Conservation (phyloP, 2,113 vertebrate genomes). For the Excalfactoria chinensis region DNA sequence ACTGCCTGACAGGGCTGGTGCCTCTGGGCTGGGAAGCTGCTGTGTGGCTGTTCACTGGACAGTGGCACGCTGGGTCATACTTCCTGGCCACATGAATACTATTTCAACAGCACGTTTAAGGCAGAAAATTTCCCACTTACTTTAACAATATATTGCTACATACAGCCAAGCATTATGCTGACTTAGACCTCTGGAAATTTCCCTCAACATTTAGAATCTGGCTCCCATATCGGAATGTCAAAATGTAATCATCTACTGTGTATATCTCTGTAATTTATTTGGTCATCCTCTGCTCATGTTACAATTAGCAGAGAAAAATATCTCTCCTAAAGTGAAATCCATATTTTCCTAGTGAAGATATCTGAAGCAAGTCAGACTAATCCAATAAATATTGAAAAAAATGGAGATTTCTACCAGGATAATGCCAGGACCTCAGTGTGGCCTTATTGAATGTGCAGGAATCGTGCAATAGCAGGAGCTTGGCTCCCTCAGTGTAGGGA, state of each 20-base stretch:
- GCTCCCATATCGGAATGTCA: not conserved
- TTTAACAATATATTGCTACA: not conserved
- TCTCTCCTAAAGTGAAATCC: not conserved
- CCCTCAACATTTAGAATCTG: not conserved
- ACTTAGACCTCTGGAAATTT: not conserved
- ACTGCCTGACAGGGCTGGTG: not conserved
- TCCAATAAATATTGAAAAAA: not conserved
- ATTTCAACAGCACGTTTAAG: constrained; percentile 9
- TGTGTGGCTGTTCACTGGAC: not conserved
- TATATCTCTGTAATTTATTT: not conserved
- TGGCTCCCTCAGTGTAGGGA: not conserved
- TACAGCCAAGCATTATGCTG: not conserved
- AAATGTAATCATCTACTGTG: not conserved
- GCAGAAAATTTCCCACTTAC: not conserved
- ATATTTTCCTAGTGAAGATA: not conserved
- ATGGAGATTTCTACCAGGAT: not conserved
- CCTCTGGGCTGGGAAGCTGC: not conserved
- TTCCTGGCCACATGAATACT: not conserved
- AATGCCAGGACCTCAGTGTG: not conserved
- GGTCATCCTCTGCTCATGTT: not conserved
- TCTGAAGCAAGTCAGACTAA: not conserved
- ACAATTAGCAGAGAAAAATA: not conserved
- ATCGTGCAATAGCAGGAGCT: not conserved
- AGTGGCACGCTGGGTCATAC: not conserved
- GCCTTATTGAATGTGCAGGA: not conserved